These are phyloP conservation scores for Corella eumyota DNA, from an alignment of 23 tunicate genomes.

Conservation along the genomic window DNA sequence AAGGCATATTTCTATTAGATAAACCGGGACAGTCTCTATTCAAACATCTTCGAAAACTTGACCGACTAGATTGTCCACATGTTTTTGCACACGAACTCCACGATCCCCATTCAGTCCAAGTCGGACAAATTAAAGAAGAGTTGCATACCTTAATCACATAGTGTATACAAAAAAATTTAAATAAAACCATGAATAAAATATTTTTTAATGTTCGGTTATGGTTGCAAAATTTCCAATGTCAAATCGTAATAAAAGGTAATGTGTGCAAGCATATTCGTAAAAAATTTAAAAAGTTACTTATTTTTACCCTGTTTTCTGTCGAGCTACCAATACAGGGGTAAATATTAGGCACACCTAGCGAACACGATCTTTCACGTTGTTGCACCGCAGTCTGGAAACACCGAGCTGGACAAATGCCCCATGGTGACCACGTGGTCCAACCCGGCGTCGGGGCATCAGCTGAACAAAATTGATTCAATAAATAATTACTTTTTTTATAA, in stretches of 20 bases:
- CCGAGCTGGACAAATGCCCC: constrained; percentile 64
- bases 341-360: constrained; percentile 37
- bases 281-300: no score
- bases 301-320: constrained; percentile 30
- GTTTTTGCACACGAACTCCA: constrained; percentile 35
- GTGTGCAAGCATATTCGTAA: no score
- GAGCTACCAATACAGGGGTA: constrained; percentile 27
- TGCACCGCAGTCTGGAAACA: constrained; percentile 37
- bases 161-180: neutral
- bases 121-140: constrained; percentile 11
- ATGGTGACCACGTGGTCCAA: constrained; percentile 59
- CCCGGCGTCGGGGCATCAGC: constrained; percentile 18
- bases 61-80: constrained; percentile 18
- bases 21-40: constrained; percentile 3
- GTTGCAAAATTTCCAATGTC: no score
- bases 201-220: no score
- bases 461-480: no score
- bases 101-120: constrained; percentile 27
- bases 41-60: constrained; percentile 1
- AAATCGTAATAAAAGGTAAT: no score
- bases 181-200: no score
- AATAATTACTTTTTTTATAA: no score
- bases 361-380: constrained; percentile 32
- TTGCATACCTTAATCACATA: constrained; percentile 15
- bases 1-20: neutral